Base-by-base conservation (phyloP, 2,113 vertebrate species). In the Erpornis zantholeuca region DNA sequence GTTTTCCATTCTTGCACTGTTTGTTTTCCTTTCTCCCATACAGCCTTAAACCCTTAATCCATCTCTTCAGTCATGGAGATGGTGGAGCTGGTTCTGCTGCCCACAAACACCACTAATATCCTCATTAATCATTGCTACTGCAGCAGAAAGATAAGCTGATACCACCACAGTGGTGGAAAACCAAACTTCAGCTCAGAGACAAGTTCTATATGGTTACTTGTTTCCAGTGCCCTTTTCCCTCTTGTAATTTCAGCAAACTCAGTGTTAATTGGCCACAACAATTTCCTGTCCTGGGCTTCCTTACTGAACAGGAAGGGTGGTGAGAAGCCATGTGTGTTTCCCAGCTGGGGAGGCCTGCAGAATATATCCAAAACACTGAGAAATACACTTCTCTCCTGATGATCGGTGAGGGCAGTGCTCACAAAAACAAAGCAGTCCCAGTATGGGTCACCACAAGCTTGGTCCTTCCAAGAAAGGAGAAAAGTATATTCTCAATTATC, bases 381-480 rank as follows among this genome's bases (percentile, higher is more conserved):
- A 81, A 78, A 66, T 12, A 42, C 8, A 12, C 91, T 91, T 66
- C 35, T 86, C 12, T 78, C 47, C 22, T n/a, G 15, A 24, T 75
- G 44, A 31, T 31, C 0, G 0, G 12, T 31, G 54, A 70, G n/a
- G 23, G 21, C 12, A 61, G 33, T 17, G 36, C 68, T 90, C 25
- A 59, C 56, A 50, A 54, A 84, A 89, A 1, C n/a, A 86, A 68
- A 79, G 28, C 9, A 6, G 52, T 84, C 50, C 54, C 38, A 66
- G 18, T 29, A 3, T 31, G 23, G 53, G 77, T 73, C 50, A 65
- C 42, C 14, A 7, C 52, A 61, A 75, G 29, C 40, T 82, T 15
- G 2, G 27, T 77, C 63, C 49, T 78, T 89, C 57, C 60, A 44
- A 75, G 71, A 47, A n/a, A 65, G n/a, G 47, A 94, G 28, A 40